Evolutionary conservation across 2,888 invertebrate species (phyloP).

Genomic region (Amphipoea lucens): DNA sequence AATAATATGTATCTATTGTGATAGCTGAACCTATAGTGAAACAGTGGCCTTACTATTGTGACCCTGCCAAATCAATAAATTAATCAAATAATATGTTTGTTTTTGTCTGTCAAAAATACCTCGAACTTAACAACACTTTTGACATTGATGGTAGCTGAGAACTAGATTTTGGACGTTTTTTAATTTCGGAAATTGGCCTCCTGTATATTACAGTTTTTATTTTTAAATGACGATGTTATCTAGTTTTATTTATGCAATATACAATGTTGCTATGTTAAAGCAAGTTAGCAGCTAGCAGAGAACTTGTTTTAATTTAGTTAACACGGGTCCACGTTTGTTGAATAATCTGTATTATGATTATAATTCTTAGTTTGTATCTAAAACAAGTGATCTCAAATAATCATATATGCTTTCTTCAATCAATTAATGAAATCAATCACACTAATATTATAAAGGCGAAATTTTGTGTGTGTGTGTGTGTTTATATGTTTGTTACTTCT

Average conservation of each 20-base stretch:
- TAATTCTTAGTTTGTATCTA: not conserved
- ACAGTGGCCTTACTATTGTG: not conserved
- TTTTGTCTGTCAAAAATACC: not conserved
- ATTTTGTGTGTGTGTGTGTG: no score
- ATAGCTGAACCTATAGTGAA: not conserved
- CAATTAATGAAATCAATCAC: not conserved
- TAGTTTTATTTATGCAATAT: slow-evolving; percentile 3
- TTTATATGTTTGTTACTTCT: no score
- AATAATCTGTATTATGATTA: not conserved
- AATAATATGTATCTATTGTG: not conserved
- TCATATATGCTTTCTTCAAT: not conserved
- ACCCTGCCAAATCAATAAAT: not conserved
- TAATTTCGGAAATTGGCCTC: not conserved
- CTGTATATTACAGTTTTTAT: not conserved
- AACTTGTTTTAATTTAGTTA: slow-evolving; percentile 1
- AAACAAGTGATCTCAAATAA: not conserved
- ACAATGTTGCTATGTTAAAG: not conserved
- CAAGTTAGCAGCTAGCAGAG: not conserved
- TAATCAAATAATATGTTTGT: not conserved
- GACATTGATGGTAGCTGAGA: not conserved
- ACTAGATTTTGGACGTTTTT: no score
- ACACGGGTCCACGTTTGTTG: not conserved
- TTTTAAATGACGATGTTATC: slow-evolving; percentile 3
- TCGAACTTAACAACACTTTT: not conserved
- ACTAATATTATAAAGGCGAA: no score